Base-by-base conservation (phyloP, 2,797 vertebrate species). In the Aeoliscus strigatus region DNA sequence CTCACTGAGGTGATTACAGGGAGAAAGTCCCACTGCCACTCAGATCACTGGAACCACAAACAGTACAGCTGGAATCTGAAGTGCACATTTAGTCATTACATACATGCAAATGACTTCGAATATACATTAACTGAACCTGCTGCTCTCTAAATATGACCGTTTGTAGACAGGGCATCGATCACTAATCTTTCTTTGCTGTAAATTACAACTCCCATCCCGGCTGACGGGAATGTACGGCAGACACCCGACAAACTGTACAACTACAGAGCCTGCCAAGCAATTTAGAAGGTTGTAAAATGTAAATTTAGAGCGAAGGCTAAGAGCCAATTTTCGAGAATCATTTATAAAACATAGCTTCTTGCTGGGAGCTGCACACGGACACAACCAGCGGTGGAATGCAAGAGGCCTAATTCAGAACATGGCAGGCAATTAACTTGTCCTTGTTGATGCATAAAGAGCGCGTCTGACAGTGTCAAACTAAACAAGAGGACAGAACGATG, bases 1-100 rank as follows among this genome's bases (percentile, higher is more conserved):
- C 66, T 74, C 64, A 24, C 68, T 42, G 54, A 54, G 67, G 76
- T 80, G 79, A 84, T 85, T 82, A 81, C 65, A 66, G 67, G 46
- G 31, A 69, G 69, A 26, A 15, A 39, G 55, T 27, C 24, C 56
- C 17, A 51, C 72, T 60, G 43, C 56, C 44, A 34, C 27, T 47
- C 62, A 26, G 47, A 24, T 63, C 52, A 60, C 40, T 56, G 65
- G 63, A 52, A 44, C 50, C 44, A 34, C 33, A 56, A 14, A 21
- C 29, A 58, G 14, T 7, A 27, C 17, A 33, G 38, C 24, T 38
- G 11, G 12, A 58, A 36, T 25, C 26, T 9, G 36, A 45, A 57
- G n/a, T n/a, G n/a, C n/a, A n/a, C n/a, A n/a, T n/a, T n/a, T n/a
- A n/a, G n/a, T n/a, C n/a, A n/a, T n/a, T n/a, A n/a, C n/a, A n/a